Percentiles rank a stretch among this genome's conserved stretches.
Conservation (phyloP, 2,797 vertebrate genomes). For the Alosa sapidissima region DNA sequence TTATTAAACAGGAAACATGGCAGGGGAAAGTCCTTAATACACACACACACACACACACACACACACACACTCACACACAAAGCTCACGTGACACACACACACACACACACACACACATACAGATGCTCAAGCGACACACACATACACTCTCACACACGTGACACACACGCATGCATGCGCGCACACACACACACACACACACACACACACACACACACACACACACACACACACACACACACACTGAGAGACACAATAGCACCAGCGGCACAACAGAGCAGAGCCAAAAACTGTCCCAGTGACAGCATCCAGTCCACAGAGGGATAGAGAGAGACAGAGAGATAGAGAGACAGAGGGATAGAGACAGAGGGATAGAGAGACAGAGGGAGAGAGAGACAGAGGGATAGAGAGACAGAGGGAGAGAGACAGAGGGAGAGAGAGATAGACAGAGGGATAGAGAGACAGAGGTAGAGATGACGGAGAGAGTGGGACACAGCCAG, state of each 20-base stretch:
- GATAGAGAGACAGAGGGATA: too few species aligned
- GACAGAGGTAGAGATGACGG: neutral
- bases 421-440: too few species aligned
- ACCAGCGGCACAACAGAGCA: neutral
- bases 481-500: neutral
- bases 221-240: neutral
- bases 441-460: neutral
- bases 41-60: conserved; percentile 48
- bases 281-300: neutral
- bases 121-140: too few species aligned
- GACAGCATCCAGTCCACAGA: neutral
- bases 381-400: neutral
- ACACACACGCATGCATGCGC: neutral
- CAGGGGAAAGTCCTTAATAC: conserved; percentile 47
- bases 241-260: neutral
- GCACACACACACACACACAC: neutral
- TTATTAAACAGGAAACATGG: conserved; percentile 26
- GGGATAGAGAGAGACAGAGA: too few species aligned
- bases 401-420: too few species aligned
- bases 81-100: conserved; percentile 29
- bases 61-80: neutral
- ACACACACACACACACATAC: conserved; percentile 19
- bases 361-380: neutral
- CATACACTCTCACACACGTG: neutral
- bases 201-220: neutral